Percentiles rank a stretch among this genome's conserved stretches.
These are phyloP conservation scores for Sardina pilchardus DNA, from an alignment of 2,113 vertebrate species.

Conservation along the genomic window DNA sequence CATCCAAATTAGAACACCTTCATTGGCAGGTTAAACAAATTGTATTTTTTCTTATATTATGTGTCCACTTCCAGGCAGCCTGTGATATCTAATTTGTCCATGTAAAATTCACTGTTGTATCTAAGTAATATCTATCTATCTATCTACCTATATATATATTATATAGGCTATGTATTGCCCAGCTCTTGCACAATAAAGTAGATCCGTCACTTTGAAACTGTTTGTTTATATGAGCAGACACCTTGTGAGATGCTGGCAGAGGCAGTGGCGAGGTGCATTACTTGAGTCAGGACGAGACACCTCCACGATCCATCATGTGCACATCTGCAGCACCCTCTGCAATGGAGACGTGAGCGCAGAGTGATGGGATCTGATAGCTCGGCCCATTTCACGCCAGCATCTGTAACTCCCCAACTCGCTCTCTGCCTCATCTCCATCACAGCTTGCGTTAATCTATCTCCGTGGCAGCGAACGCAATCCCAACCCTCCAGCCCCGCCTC, in stretches of 20 bases:
- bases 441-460: neutral
- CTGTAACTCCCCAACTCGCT: neutral
- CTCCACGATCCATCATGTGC: neutral
- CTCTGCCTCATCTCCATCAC: neutral
- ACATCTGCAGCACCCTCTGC: neutral
- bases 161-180: neutral
- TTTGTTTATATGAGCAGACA: constrained; percentile 8
- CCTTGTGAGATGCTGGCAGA: neutral
- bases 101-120: neutral
- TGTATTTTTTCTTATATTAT: neutral
- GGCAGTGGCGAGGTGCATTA: neutral
- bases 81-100: constrained; percentile 2
- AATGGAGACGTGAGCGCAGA: neutral
- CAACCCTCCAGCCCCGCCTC: neutral
- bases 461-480: neutral
- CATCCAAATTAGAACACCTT: constrained; percentile 7
- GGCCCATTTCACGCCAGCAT: neutral
- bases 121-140: neutral
- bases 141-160: neutral
- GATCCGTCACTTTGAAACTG: constrained; percentile 1
- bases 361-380: constrained; percentile 3
- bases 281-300: neutral
- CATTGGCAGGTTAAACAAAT: constrained; percentile 20
- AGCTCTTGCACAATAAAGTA: neutral
- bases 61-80: constrained; percentile 14